phyloP scores from a whole-genome alignment of 2,113 vertebrate genomes.

The Tautogolabrus adspersus region DNA sequence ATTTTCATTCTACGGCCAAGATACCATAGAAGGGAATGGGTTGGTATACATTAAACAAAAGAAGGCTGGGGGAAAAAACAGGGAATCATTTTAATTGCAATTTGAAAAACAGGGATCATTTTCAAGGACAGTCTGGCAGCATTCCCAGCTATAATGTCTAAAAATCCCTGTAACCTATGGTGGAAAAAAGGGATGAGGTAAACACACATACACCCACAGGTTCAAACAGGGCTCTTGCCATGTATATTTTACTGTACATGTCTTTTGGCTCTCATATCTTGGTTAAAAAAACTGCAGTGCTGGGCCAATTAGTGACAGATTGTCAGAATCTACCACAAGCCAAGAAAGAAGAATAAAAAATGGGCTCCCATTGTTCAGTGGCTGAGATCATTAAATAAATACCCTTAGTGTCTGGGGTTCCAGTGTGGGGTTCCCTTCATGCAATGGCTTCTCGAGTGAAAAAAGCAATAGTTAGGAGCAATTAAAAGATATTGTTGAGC shows the following conservation, averaged over 20 bases:
- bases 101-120: constrained; percentile 43
- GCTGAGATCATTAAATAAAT: background rate
- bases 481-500: background rate
- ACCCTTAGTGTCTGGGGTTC: background rate
- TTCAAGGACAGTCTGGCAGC: constrained; percentile 49
- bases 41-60: constrained; percentile 47
- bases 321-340: background rate
- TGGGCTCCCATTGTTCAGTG: background rate
- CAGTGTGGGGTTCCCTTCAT: background rate
- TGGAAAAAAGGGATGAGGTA: constrained; percentile 25
- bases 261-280: background rate
- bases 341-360: background rate
- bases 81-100: constrained; percentile 32
- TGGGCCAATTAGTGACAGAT: background rate
- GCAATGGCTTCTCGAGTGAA: constrained; percentile 14
- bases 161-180: constrained; percentile 43
- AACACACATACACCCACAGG: constrained; percentile 7
- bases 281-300: background rate
- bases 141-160: constrained; percentile 27
- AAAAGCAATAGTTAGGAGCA: background rate
- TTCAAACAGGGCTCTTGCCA: background rate
- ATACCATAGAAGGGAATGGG: constrained; percentile 1
- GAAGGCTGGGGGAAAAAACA: background rate
- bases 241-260: constrained; percentile 2
- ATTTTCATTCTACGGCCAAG: constrained; percentile 27